Conservation (phyloP, 2,888 invertebrate species). For the Drosophila rellima region DNA sequence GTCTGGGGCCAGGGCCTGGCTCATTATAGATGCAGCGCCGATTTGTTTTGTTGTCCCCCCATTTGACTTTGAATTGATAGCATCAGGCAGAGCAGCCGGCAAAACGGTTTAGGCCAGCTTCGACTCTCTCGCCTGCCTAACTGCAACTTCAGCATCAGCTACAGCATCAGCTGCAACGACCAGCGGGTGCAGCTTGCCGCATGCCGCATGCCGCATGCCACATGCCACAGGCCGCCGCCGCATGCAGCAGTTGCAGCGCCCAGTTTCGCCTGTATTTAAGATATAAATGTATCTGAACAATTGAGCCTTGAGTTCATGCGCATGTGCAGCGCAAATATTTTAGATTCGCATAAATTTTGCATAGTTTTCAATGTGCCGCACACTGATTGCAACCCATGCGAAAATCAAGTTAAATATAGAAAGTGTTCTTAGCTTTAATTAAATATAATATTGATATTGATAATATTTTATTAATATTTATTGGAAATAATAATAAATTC, state of each 20-base stretch:
- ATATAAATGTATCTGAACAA: slow-evolving; percentile 81
- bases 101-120: slow-evolving; percentile 33
- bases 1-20: slow-evolving; percentile 38
- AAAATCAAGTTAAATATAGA: not conserved
- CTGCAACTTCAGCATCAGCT: slow-evolving; percentile 9
- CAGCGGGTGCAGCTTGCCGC: slow-evolving; percentile 55
- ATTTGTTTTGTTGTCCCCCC: slow-evolving; percentile 84
- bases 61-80: slow-evolving; percentile 84
- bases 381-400: slow-evolving; percentile 24
- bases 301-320: slow-evolving; percentile 78
- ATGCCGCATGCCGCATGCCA: slow-evolving; percentile 32
- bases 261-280: slow-evolving; percentile 69
- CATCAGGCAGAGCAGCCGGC: slow-evolving; percentile 65
- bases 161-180: slow-evolving; percentile 30
- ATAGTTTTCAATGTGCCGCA: slow-evolving; percentile 70
- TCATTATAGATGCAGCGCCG: slow-evolving; percentile 84
- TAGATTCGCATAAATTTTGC: slow-evolving; percentile 82
- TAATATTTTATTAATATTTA: too few relatives aligned
- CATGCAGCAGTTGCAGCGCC: slow-evolving; percentile 40
- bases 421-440: not conserved
- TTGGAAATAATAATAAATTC: too few relatives aligned
- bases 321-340: slow-evolving; percentile 74
- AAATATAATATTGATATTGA: too few relatives aligned
- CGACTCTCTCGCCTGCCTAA: slow-evolving; percentile 9
- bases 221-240: slow-evolving; percentile 29